Evolutionary conservation across 2,888 invertebrate genomes (phyloP), one percentile per base, ranked within the genome.

Genomic region (Stenotaenia linearis): DNA sequence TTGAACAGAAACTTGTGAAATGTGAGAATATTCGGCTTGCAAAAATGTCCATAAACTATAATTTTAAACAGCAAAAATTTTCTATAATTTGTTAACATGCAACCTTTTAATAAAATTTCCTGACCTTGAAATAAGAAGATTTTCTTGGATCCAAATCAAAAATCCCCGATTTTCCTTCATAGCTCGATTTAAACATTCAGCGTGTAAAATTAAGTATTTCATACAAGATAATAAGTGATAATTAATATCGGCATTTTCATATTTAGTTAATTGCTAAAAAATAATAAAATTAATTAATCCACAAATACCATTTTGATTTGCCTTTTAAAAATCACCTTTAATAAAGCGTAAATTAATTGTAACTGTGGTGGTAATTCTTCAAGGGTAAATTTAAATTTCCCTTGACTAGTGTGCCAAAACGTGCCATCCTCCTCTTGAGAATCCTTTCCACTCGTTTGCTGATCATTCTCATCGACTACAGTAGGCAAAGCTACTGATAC

Each of bases 81-180:
- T n/a, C n/a, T n/a, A n/a, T n/a, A n/a, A n/a, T n/a, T n/a, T n/a
- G n/a, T n/a, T n/a, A n/a, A n/a, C n/a, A n/a, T n/a, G n/a, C n/a
- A n/a, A n/a, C n/a, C n/a, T n/a, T n/a, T n/a, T n/a, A n/a, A n/a
- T n/a, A n/a, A n/a, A n/a, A n/a, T n/a, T n/a, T n/a, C n/a, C 89
- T 86, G 87, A 96, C 96, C 94, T 95, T 85, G 95, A 95, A 81
- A 98, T 95, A 2, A 98, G 89, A 45, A 96, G 88, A 86, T 97
- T 97, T 87, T 97, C 96, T 86, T 99, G 97, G 82, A 95, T 95
- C 95, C 96, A 97, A 83, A 96, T 95, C 80, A 98, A 92, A 87
- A 97, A 94, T 79, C 96, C 94, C 83, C 93, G 90, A 85, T 98
- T 94, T 84, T 97, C 96, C 80, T 93, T 92, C 0, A 96, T 91